phyloP scores from a whole-genome alignment of 2,113 vertebrate genomes.

The Entomyzon cyanotis region DNA sequence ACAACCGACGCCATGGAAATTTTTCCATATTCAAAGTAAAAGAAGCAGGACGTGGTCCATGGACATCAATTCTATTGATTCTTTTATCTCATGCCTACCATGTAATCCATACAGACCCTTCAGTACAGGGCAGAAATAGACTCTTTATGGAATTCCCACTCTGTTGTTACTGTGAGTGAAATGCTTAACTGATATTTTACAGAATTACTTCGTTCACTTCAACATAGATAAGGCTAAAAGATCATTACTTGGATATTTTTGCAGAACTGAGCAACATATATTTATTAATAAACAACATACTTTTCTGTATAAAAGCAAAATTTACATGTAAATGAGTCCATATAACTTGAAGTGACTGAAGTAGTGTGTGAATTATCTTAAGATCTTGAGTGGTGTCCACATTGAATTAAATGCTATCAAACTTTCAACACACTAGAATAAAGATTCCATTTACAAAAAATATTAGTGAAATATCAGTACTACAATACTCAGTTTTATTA shows the following conservation, averaged over 20 bases:
- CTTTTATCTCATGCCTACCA: not conserved
- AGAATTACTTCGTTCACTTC: not conserved
- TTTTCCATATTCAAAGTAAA: not conserved
- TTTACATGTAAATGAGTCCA: not conserved
- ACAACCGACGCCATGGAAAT: not conserved
- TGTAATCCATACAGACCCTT: not conserved
- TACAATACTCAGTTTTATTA: not conserved
- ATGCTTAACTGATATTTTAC: not conserved
- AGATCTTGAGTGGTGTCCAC: not conserved
- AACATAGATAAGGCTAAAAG: not conserved
- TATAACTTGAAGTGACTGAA: not conserved
- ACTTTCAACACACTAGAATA: not conserved
- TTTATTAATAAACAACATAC: not conserved
- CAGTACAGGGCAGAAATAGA: not conserved
- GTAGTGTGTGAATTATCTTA: not conserved
- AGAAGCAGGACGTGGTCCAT: not conserved
- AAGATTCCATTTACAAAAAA: not conserved
- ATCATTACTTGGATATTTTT: not conserved
- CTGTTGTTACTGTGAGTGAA: not conserved
- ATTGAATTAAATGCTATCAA: not conserved
- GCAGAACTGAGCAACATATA: not conserved
- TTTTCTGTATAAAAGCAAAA: not conserved
- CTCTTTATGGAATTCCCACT: not conserved
- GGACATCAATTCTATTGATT: not conserved
- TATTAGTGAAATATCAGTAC: not conserved